phyloP scores from a whole-genome alignment of 2,888 invertebrate species.

The Metalampra italica region DNA sequence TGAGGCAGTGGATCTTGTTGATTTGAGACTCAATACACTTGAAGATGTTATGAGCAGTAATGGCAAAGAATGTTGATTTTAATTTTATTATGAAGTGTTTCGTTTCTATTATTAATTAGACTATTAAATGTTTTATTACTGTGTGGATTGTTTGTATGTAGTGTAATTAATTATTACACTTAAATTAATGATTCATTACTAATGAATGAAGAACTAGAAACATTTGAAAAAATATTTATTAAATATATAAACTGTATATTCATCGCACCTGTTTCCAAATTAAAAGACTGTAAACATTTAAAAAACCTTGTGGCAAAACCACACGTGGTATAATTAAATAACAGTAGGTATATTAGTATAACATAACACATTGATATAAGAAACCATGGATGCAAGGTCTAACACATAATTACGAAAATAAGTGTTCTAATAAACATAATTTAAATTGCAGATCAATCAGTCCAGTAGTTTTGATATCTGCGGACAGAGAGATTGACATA shows the following conservation, averaged over 20 bases:
- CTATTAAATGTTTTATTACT: background rate
- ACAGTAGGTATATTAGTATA: background rate
- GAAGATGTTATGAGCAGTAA: constrained; percentile 57
- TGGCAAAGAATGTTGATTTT: constrained; percentile 11
- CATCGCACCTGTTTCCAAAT: background rate
- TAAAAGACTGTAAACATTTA: too few relatives aligned
- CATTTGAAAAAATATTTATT: constrained; percentile 1
- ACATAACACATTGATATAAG: too few relatives aligned
- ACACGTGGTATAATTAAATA: too few relatives aligned
- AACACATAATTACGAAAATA: too few relatives aligned
- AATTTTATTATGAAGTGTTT: background rate
- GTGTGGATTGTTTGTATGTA: background rate
- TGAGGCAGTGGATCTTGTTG: constrained; percentile 75
- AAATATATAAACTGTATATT: background rate
- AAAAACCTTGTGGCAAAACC: too few relatives aligned
- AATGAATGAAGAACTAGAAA: background rate
- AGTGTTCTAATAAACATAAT: too few relatives aligned
- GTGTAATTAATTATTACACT: too few relatives aligned
- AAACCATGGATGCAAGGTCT: too few relatives aligned
- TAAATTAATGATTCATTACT: too few relatives aligned
- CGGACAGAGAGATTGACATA: too few relatives aligned
- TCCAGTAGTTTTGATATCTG: too few relatives aligned
- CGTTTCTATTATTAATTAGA: constrained; percentile 1
- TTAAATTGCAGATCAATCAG: too few relatives aligned
- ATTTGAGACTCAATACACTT: constrained; percentile 71